Evolutionary conservation across 92 coral and sea anemone genomes (phyloP).

Genomic region (Metridium senile): DNA sequence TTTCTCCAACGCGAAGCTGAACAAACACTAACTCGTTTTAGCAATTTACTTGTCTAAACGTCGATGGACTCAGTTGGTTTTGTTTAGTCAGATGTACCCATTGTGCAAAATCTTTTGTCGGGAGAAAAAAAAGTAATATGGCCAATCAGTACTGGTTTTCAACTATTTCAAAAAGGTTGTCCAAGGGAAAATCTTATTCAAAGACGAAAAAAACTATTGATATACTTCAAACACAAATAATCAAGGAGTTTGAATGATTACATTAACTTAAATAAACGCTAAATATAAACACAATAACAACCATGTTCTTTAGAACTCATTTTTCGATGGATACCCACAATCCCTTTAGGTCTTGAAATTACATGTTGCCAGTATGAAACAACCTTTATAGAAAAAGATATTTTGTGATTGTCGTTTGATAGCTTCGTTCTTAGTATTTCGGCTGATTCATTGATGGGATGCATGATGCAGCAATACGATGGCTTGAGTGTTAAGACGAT

Average conservation of each 20-base stretch:
- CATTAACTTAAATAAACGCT: too few species aligned
- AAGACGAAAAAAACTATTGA: too few species aligned
- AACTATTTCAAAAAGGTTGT: not conserved
- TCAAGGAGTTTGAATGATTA: too few species aligned
- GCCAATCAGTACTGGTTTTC: not conserved
- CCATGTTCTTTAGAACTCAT: too few species aligned
- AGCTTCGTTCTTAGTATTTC: too few species aligned
- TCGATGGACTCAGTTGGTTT: conserved; percentile 14
- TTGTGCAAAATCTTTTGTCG: not conserved
- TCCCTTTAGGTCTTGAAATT: too few species aligned
- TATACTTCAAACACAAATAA: too few species aligned
- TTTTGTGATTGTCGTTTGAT: too few species aligned
- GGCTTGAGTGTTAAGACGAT: conserved; percentile 38
- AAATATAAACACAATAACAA: too few species aligned
- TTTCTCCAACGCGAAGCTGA: conserved; percentile 19
- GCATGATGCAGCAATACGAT: conserved; percentile 24
- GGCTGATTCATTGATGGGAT: conserved; percentile 5
- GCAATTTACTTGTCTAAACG: conserved; percentile 8
- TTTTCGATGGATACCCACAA: too few species aligned
- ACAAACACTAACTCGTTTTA: conserved; percentile 16
- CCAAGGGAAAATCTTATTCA: not conserved
- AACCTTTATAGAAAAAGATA: too few species aligned
- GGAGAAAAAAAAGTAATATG: not conserved
- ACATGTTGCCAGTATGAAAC: too few species aligned
- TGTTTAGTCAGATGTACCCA: conserved; percentile 20